Conservation (phyloP, 2,113 vertebrate genomes). For the Dolichotis patagonum region DNA sequence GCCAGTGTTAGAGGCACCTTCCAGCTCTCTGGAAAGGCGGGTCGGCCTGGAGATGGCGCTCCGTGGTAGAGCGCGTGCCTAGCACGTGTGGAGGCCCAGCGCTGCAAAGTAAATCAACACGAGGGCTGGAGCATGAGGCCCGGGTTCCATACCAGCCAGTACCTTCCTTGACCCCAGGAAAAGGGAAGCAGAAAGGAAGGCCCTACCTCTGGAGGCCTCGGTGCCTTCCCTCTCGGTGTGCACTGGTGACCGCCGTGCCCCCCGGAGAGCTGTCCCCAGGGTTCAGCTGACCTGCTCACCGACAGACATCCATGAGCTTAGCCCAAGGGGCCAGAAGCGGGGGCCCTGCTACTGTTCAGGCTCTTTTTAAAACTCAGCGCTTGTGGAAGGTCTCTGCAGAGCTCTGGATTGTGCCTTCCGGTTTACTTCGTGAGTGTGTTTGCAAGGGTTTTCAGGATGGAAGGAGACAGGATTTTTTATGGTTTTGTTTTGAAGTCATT, state of each 20-base stretch:
- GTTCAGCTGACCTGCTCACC: not conserved
- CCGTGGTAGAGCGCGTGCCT: not conserved
- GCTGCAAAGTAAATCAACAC: not conserved
- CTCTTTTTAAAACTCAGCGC: not conserved
- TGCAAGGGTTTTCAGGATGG: not conserved
- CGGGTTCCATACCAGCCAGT: not conserved
- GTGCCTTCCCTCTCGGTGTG: not conserved
- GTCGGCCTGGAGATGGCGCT: not conserved
- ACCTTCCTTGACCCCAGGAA: not conserved
- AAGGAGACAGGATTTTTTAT: not conserved
- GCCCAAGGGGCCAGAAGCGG: not conserved
- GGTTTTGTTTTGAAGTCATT: constrained; percentile 25
- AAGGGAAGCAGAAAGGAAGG: not conserved
- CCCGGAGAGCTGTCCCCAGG: too few relatives aligned
- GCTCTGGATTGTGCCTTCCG: not conserved
- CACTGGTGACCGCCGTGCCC: not conserved
- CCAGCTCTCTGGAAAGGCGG: not conserved
- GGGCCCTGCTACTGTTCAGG: not conserved
- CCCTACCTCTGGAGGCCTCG: not conserved
- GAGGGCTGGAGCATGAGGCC: not conserved
- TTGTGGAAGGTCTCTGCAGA: not conserved
- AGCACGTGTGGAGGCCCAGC: not conserved
- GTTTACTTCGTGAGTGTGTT: not conserved
- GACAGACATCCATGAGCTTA: not conserved
- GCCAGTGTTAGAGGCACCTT: not conserved